Evolutionary conservation across 2,888 invertebrate species (phyloP).

Genomic region (Osedax fenrisi): DNA sequence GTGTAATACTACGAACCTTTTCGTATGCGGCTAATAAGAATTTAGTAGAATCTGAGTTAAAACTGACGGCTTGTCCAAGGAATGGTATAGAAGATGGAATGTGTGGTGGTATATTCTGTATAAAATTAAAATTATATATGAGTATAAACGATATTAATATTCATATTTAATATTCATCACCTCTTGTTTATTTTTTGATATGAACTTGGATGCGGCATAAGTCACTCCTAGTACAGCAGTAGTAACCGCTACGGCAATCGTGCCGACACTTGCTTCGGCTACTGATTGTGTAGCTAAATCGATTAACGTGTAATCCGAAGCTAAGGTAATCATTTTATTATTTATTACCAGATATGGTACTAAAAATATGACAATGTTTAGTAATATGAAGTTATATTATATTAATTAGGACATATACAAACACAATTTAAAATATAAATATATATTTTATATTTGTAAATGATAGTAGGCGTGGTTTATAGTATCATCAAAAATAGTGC

Average conservation of each 20-base stretch:
- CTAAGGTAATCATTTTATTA: constrained; percentile 4
- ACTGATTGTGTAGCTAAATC: constrained; percentile 6
- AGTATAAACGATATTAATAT: background rate
- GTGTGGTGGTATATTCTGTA: constrained; percentile 35
- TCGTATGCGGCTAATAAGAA: constrained; percentile 42
- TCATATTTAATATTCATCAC: too few species aligned
- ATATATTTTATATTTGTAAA: too few species aligned
- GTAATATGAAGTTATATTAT: too few species aligned
- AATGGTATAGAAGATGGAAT: constrained; percentile 41
- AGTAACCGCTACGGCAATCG: constrained; percentile 14
- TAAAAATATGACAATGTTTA: too few species aligned
- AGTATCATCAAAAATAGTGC: too few species aligned
- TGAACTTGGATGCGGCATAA: constrained; percentile 10
- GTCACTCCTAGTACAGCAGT: constrained; percentile 15
- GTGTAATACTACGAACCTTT: constrained; percentile 36
- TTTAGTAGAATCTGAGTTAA: constrained; percentile 41
- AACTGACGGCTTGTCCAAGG: constrained; percentile 43
- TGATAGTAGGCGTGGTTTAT: too few species aligned
- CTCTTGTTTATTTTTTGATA: constrained; percentile 4
- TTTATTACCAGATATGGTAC: too few species aligned
- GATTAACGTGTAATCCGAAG: background rate
- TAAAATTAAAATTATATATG: background rate
- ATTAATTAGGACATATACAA: too few species aligned
- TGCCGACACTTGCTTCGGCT: constrained; percentile 13
- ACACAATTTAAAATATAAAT: too few species aligned